Conservation (phyloP, 2,888 invertebrate species). For the Rhimphoctona megacephalus region DNA sequence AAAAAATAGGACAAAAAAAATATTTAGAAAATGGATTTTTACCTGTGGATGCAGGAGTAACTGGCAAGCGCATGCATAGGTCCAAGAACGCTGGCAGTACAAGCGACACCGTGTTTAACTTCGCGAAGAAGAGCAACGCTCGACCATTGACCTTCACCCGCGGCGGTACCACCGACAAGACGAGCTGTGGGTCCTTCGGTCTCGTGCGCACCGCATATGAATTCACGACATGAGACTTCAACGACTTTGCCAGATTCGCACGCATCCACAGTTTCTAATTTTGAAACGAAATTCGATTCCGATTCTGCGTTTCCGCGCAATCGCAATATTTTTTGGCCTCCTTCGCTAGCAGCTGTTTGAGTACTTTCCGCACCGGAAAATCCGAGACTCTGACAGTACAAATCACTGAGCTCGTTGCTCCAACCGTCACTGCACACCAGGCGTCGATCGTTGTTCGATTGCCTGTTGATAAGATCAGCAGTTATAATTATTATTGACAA, state of each 20-base stretch:
- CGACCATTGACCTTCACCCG: conserved; percentile 86
- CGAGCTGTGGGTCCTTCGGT: conserved; percentile 83
- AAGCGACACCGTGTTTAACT: conserved; percentile 80
- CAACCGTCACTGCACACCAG: conserved; percentile 87
- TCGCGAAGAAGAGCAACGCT: conserved; percentile 86
- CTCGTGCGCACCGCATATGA: conserved; percentile 81
- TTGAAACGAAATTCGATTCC: conserved; percentile 82
- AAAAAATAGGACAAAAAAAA: background rate
- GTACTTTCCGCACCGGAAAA: conserved; percentile 85
- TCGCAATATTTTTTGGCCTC: conserved; percentile 84
- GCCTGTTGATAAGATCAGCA: conserved; percentile 70
- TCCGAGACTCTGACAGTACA: conserved; percentile 87
- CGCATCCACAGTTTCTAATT: conserved; percentile 83
- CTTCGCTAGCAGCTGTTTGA: conserved; percentile 84
- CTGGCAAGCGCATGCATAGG: conserved; percentile 84
- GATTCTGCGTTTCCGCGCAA: conserved; percentile 79
- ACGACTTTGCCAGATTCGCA: conserved; percentile 85
- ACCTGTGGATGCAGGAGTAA: conserved; percentile 83
- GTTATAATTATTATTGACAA: background rate
- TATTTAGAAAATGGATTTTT: background rate
- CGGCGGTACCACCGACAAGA: conserved; percentile 85
- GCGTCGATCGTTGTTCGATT: conserved; percentile 80
- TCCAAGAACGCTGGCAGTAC: conserved; percentile 83
- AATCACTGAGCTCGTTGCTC: conserved; percentile 86
- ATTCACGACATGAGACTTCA: conserved; percentile 87